Percentiles rank a stretch among this genome's conserved stretches.
Evolutionary conservation across 1,140 invertebrate species (phyloP).

Genomic region (Paramacrobiotus metropolitanus): DNA sequence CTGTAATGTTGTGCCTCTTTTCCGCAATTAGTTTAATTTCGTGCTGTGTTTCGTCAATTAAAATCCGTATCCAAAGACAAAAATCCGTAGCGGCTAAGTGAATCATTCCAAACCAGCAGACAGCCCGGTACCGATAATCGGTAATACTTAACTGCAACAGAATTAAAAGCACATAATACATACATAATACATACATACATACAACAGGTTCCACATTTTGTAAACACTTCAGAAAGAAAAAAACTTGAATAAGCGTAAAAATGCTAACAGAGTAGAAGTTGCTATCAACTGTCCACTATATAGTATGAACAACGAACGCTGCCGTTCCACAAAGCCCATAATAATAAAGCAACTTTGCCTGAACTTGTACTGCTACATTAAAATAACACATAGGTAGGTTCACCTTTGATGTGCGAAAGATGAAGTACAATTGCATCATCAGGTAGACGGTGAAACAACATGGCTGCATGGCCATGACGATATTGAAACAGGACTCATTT

Average conservation of each 20-base stretch:
- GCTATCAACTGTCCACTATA: no score
- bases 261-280: no score
- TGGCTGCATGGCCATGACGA: not conserved
- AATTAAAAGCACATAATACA: no score
- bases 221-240: no score
- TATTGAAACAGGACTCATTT: not conserved
- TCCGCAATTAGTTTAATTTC: not conserved
- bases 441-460: not conserved
- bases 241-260: no score
- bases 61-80: not conserved
- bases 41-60: not conserved
- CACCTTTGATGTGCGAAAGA: not conserved
- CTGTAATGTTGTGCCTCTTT: not conserved
- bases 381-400: no score
- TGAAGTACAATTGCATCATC: not conserved
- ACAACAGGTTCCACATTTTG: no score
- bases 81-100: not conserved
- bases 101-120: not conserved
- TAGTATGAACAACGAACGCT: no score
- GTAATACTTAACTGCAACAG: not conserved
- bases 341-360: no score
- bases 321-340: no score
- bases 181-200: no score
- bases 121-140: not conserved
- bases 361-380: no score